These are phyloP conservation scores for Osmoderma eremita DNA, from an alignment of 2,888 invertebrate genomes.

Conservation along the genomic window DNA sequence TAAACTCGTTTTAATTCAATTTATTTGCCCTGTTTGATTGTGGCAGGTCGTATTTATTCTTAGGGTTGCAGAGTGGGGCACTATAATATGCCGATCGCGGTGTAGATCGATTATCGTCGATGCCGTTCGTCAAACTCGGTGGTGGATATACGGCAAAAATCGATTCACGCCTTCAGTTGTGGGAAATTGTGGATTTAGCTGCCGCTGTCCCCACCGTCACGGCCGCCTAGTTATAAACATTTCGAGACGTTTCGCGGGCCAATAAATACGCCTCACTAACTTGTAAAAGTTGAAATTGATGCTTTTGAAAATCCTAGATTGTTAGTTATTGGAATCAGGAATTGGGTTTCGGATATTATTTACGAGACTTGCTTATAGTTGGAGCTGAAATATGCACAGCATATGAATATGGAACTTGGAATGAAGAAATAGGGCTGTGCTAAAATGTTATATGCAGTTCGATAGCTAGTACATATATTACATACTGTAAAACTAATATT, in stretches of 20 bases:
- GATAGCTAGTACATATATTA: too few relatives aligned
- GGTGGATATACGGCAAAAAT: conserved; percentile 3
- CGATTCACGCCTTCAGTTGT: background rate
- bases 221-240: conserved; percentile 1
- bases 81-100: background rate
- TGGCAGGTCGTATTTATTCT: conserved; percentile 25
- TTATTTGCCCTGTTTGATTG: conserved; percentile 33
- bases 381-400: conserved; percentile 1
- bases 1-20: conserved; percentile 27
- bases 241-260: background rate
- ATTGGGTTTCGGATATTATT: conserved; percentile 13
- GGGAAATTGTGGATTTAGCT: background rate
- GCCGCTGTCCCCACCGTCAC: background rate
- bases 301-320: conserved; percentile 4
- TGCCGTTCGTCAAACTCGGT: conserved; percentile 13
- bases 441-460: too few relatives aligned
- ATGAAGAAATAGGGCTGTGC: too few relatives aligned
- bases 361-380: conserved; percentile 10
- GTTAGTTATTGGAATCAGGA: conserved; percentile 8
- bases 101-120: background rate
- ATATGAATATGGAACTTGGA: too few relatives aligned
- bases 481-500: too few relatives aligned
- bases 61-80: background rate
- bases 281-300: conserved; percentile 21
- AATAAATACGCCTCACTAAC: conserved; percentile 18